Conservation (phyloP, 2,888 invertebrate species). For the Fragum sueziense region DNA sequence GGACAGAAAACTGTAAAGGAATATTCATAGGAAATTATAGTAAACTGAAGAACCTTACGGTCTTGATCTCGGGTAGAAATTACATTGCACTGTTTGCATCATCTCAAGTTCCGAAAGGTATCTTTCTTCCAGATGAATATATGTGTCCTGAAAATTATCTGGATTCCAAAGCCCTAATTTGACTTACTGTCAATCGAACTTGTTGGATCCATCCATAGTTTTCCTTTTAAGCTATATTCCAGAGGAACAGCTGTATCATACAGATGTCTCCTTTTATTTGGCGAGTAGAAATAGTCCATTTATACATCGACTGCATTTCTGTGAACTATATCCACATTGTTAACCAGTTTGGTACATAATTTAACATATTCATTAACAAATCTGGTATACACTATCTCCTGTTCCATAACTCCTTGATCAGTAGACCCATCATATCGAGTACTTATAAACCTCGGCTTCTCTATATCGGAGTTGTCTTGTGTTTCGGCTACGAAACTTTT, state of each 20-base stretch:
- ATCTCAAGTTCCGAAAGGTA: neutral
- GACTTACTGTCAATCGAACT: conserved; percentile 14
- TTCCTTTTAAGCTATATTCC: conserved; percentile 4
- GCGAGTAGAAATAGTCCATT: neutral
- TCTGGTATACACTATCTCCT: conserved; percentile 25
- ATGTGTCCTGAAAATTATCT: conserved; percentile 2
- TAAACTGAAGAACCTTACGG: neutral
- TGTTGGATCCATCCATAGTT: conserved; percentile 18
- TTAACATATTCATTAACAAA: neutral
- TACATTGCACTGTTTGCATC: neutral
- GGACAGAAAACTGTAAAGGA: too few relatives aligned
- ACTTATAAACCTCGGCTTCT: neutral
- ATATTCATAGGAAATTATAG: neutral
- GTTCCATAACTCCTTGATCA: conserved; percentile 25
- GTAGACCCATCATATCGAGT: conserved; percentile 28
- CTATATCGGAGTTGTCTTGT: neutral
- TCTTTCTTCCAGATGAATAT: conserved; percentile 16
- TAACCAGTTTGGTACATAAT: conserved; percentile 4
- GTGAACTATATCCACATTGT: neutral
- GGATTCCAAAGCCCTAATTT: conserved; percentile 4
- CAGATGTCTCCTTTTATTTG: conserved; percentile 1
- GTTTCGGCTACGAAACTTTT: neutral
- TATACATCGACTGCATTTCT: neutral
- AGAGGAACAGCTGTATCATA: conserved; percentile 1
- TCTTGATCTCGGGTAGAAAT: neutral